Conservation (phyloP, 2,113 vertebrate genomes). For the Silurus glanis region DNA sequence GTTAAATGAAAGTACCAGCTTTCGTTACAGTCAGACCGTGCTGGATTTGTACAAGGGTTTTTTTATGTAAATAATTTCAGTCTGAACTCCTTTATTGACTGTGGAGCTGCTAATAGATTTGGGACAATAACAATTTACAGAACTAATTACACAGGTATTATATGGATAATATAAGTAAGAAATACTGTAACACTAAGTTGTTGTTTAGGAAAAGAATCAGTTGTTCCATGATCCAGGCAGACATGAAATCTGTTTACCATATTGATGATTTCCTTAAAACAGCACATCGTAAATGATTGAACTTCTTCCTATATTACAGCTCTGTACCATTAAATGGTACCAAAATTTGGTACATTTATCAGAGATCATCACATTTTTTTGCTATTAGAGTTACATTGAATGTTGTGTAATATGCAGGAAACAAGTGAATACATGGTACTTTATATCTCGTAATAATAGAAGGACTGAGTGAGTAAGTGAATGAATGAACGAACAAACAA, state of each 20-base stretch:
- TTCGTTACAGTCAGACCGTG: conserved; percentile 11
- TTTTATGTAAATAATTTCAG: neutral
- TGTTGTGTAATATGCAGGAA: neutral
- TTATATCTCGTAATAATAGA: too few species aligned
- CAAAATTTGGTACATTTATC: too few species aligned
- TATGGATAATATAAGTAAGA: neutral
- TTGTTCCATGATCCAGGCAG: neutral
- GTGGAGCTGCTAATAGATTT: neutral
- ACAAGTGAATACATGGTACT: neutral
- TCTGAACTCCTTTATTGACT: neutral
- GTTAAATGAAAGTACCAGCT: neutral
- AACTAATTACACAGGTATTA: neutral
- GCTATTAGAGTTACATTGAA: neutral
- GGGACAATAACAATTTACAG: neutral
- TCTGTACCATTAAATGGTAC: neutral
- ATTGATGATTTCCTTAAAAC: neutral
- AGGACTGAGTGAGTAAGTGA: too few species aligned
- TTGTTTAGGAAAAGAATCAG: neutral
- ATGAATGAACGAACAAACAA: too few species aligned
- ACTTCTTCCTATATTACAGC: neutral
- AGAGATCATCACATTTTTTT: neutral
- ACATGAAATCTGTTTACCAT: neutral
- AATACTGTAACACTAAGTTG: neutral
- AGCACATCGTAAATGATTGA: neutral
- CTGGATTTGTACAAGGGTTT: neutral